Evolutionary conservation across 2,113 vertebrate species (phyloP).

Genomic region (Balaeniceps rex): DNA sequence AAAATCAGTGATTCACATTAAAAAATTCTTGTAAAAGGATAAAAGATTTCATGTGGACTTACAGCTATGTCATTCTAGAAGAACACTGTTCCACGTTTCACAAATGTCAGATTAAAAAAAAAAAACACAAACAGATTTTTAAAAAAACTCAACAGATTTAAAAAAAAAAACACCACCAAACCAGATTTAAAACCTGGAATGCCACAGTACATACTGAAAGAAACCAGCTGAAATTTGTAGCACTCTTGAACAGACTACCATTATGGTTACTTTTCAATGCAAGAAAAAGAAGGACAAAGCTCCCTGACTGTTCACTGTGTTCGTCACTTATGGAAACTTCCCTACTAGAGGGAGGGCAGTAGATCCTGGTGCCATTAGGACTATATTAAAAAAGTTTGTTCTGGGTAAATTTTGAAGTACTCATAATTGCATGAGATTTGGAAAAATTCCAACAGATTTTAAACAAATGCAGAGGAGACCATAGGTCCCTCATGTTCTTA

Average conservation of each 20-base stretch:
- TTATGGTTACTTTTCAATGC: slow-evolving; percentile 1
- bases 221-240: background rate
- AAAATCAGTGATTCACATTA: background rate
- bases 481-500: background rate
- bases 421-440: background rate
- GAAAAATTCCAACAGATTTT: background rate
- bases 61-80: background rate
- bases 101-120: background rate
- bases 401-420: background rate
- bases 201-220: background rate
- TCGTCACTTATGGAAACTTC: background rate
- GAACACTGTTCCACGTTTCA: background rate
- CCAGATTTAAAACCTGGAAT: background rate
- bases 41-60: background rate
- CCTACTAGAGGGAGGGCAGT: background rate
- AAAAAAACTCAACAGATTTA: background rate
- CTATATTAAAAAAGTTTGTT: background rate
- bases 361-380: background rate
- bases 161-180: background rate
- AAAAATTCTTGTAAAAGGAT: background rate
- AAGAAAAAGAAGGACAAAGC: background rate
- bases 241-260: background rate
- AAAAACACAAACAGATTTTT: too few species aligned
- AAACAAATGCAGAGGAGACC: background rate
- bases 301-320: background rate